Evolutionary conservation across 2,888 invertebrate genomes (phyloP), one percentile per base, ranked within the genome.

Genomic region (Synergus gifuensis): DNA sequence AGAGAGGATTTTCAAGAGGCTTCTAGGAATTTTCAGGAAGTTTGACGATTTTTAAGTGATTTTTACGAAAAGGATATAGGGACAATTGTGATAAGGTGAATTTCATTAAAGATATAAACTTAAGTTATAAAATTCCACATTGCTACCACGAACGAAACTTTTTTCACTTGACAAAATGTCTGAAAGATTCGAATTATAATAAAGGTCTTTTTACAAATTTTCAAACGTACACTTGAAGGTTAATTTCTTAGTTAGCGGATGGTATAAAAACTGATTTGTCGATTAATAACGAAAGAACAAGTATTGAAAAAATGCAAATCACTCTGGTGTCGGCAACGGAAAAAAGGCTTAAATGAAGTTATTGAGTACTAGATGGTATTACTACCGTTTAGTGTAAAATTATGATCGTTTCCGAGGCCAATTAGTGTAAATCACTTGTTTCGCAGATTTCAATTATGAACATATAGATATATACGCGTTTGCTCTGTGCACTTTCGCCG

Each of bases 351-450:
- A 44, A 66, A 66, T 66, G n/a, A 66, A 66, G 67, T 67, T 67
- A 44, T 67, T 67, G 44, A 67, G 44, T 18, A 46, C 67, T 46
- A 46, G 67, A 22, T 67, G 67, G 46, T 46, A 67, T 67, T 67
- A 67, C 67, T 67, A 67, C 22, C 67, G 67, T 76, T 76, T 76
- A 76, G 58, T n/a, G 76, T 60, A 60, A 76, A 76, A 60, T 76
- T 76, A 76, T 40, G 54, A 76, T 76, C 76, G 42, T 28, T 76
- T 76, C 76, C 58, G 76, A 54, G 40, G 54, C 60, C 58, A 76
- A 58, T 76, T 76, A 76, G 58, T 60, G 8, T 76, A 76, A 76
- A 76, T 76, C 54, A 76, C 58, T 54, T 60, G 58, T 76, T 76
- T 76, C 58, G 54, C 76, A 76, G 49, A 49, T 76, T 76, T 76